Percentiles rank a stretch among this genome's conserved stretches.
Conservation (phyloP, 2,113 vertebrate species). For the Semnornis frantzii region DNA sequence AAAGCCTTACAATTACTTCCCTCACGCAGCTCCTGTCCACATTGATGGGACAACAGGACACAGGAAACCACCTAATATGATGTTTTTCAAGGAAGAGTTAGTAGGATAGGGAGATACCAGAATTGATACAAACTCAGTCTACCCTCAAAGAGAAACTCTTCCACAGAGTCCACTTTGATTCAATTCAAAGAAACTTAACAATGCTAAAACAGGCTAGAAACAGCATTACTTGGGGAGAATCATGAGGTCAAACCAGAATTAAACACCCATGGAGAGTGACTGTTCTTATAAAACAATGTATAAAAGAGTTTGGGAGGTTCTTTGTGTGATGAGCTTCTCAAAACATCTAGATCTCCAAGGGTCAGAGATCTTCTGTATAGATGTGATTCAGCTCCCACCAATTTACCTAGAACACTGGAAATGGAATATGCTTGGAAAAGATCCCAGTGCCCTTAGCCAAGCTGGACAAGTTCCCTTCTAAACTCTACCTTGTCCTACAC, state of each 20-base stretch:
- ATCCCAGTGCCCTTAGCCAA: background rate
- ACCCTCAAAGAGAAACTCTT: background rate
- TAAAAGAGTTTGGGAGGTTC: background rate
- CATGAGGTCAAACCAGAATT: background rate
- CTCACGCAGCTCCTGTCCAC: background rate
- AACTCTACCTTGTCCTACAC: background rate
- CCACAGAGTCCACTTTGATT: background rate
- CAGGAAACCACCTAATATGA: fast-evolving
- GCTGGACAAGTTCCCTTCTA: background rate
- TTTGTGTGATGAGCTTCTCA: background rate
- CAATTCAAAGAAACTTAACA: background rate
- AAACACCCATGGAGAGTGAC: background rate
- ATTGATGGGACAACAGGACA: background rate
- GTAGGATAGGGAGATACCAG: background rate
- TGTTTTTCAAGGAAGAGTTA: background rate
- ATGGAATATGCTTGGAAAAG: background rate
- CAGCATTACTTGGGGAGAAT: background rate
- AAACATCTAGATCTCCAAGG: background rate
- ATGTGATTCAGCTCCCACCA: background rate
- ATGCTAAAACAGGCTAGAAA: background rate
- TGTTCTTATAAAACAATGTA: background rate
- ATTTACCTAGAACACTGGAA: background rate
- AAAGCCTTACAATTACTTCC: background rate
- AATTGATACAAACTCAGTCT: background rate
- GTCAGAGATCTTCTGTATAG: background rate